Conservation (phyloP, 2,113 vertebrate species). For the Rousettus leschenaultii region DNA sequence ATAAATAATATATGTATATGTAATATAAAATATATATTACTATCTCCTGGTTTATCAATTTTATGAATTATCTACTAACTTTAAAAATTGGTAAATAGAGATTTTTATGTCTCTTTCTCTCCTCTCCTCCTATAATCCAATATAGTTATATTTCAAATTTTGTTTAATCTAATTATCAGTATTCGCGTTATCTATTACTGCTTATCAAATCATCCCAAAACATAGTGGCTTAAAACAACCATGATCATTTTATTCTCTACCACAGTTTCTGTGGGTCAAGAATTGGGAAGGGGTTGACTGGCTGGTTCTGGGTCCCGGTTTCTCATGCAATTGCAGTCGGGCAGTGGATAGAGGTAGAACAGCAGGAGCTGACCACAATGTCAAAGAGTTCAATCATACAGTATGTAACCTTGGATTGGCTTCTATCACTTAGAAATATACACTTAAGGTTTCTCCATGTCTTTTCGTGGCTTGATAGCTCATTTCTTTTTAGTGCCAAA, state of each 20-base stretch:
- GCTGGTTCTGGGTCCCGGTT: neutral
- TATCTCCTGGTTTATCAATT: neutral
- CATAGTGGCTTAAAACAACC: neutral
- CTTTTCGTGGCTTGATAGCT: neutral
- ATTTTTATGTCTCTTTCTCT: neutral
- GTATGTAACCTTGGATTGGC: neutral
- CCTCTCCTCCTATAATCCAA: neutral
- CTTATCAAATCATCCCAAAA: neutral
- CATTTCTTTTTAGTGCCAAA: neutral
- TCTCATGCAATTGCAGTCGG: neutral
- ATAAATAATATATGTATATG: neutral
- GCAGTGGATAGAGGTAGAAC: neutral
- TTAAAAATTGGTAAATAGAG: neutral
- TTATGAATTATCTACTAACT: neutral
- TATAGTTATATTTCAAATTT: neutral
- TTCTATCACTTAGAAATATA: neutral
- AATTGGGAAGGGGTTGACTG: neutral
- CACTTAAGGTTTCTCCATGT: neutral
- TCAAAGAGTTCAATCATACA: neutral
- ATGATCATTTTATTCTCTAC: neutral
- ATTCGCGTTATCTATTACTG: neutral
- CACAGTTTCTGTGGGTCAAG: neutral
- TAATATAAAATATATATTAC: neutral
- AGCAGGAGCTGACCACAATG: neutral
- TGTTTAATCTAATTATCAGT: neutral